Percentiles rank a stretch among this genome's conserved stretches.
phyloP scores from a whole-genome alignment of 2,888 invertebrate genomes.

The Aphidoletes aphidimyza region DNA sequence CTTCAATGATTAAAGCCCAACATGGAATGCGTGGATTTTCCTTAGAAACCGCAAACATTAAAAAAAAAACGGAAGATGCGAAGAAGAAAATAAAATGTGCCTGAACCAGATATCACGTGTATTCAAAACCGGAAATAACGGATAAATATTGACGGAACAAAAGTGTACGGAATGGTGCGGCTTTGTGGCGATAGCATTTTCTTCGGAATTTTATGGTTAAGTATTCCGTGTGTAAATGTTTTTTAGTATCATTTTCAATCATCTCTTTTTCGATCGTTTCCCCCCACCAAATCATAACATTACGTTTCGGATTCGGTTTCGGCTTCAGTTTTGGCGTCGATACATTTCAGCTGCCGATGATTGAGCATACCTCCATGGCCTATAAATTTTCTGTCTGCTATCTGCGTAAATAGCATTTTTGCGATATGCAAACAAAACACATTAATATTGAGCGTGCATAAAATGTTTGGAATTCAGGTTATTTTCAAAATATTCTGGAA shows the following conservation, averaged over 20 bases:
- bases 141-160: constrained; percentile 16
- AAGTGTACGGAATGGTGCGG: not conserved
- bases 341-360: not conserved
- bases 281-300: not conserved
- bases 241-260: constrained; percentile 10
- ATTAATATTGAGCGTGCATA: not conserved
- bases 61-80: not conserved
- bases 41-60: not conserved
- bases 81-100: not conserved
- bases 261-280: not conserved
- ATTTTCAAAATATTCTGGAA: constrained; percentile 9
- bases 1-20: not conserved
- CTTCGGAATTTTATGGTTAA: not conserved
- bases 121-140: not conserved
- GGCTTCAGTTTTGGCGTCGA: too few relatives aligned
- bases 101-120: not conserved
- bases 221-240: not conserved
- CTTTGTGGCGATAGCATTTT: not conserved
- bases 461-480: constrained; percentile 10
- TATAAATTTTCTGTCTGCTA: constrained; percentile 36
- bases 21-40: not conserved
- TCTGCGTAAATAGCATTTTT: constrained; percentile 10
- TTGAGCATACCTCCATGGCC: constrained; percentile 15
- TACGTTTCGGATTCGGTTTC: not conserved
- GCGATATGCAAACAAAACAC: constrained; percentile 31